Evolutionary conservation across 1,140 invertebrate genomes (phyloP).

Genomic region (Drosophila subpulchrella): DNA sequence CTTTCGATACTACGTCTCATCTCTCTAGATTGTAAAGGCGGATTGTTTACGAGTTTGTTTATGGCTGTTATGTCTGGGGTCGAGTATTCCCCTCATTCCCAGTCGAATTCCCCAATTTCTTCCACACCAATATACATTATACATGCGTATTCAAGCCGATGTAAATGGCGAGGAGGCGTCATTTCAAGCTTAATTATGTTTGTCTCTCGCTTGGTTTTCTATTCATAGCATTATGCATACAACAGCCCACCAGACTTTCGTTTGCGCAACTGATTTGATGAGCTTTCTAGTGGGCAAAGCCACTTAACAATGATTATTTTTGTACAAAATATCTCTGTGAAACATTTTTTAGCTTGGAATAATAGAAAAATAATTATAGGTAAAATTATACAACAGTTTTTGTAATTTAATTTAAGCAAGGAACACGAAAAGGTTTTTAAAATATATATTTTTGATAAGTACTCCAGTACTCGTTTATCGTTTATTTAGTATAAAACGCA

Average conservation of each 20-base stretch:
- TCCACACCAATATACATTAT: not conserved
- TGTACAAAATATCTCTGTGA: no score
- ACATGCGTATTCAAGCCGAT: not conserved
- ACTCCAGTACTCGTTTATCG: no score
- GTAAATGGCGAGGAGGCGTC: slow-evolving; percentile 12
- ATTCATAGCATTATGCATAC: slow-evolving; percentile 4
- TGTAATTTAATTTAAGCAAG: no score
- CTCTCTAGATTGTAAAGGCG: slow-evolving; percentile 7
- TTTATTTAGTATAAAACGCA: no score
- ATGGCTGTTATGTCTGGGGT: slow-evolving; percentile 42
- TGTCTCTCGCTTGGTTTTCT: slow-evolving; percentile 13
- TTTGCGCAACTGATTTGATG: slow-evolving; percentile 57
- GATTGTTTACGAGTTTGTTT: slow-evolving; percentile 46
- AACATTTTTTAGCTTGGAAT: no score
- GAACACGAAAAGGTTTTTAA: no score
- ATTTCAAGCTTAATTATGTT: slow-evolving; percentile 43
- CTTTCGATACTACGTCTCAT: not conserved
- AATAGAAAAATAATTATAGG: no score
- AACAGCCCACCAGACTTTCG: slow-evolving; percentile 27
- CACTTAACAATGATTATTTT: not conserved
- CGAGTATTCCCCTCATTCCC: slow-evolving; percentile 18
- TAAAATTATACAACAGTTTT: no score
- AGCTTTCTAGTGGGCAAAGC: slow-evolving; percentile 37
- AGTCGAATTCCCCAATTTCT: slow-evolving; percentile 1
- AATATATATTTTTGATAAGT: no score